Evolutionary conservation across 1,140 invertebrate genomes (phyloP).

Genomic region (Nasonia longicornis): DNA sequence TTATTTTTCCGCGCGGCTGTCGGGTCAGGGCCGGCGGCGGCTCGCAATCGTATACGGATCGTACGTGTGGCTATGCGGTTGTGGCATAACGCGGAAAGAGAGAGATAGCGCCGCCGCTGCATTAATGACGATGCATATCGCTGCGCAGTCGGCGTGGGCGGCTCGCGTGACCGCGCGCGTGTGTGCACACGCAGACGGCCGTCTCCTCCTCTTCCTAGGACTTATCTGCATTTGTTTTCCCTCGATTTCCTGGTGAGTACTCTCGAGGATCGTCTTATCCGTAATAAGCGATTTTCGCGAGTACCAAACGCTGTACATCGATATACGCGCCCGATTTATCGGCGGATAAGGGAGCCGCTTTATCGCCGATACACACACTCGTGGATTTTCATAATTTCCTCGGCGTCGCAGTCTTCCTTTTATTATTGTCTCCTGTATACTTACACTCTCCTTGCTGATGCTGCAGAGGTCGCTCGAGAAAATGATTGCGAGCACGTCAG

Average conservation of each 20-base stretch:
- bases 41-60: neutral
- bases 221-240: neutral
- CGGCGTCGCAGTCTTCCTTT: neutral
- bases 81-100: constrained; percentile 1
- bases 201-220: neutral
- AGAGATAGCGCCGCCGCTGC: constrained; percentile 10
- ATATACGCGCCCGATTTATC: neutral
- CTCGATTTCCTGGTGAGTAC: neutral
- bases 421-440: neutral
- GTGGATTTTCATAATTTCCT: constrained; percentile 20
- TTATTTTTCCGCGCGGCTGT: neutral
- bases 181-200: neutral
- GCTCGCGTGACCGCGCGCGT: constrained; percentile 46
- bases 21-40: neutral
- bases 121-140: constrained; percentile 30
- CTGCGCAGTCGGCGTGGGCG: constrained; percentile 30
- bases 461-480: neutral
- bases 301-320: neutral
- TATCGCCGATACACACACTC: neutral
- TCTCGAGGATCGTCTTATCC: neutral
- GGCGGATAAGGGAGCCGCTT: neutral
- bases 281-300: constrained; percentile 7
- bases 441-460: neutral
- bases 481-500: constrained; percentile 27
- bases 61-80: too few species aligned